phyloP scores from a whole-genome alignment of 2,888 invertebrate genomes.

The Trilocha varians region DNA sequence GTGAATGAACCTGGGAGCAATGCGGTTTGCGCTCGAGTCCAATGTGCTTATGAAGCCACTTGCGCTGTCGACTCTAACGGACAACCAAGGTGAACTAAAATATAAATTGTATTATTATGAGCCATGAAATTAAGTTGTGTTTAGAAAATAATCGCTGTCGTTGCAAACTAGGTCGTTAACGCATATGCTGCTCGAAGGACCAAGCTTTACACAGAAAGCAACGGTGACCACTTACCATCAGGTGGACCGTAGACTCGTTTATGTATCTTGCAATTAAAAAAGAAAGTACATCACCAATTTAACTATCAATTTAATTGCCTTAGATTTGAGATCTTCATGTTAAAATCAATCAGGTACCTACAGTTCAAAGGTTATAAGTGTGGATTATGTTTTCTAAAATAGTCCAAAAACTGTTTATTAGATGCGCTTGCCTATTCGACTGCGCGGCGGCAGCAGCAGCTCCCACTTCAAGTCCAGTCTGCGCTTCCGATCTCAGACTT shows the following conservation, averaged over 20 bases:
- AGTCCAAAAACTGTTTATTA: constrained; percentile 6
- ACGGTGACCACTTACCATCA: too few relatives aligned
- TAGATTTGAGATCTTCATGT: too few relatives aligned
- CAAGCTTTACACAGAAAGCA: too few relatives aligned
- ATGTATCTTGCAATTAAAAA: too few relatives aligned
- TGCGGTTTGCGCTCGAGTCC: constrained; percentile 84
- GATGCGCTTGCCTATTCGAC: constrained; percentile 84
- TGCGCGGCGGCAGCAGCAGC: constrained; percentile 75
- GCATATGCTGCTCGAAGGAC: too few relatives aligned
- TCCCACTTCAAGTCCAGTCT: constrained; percentile 77
- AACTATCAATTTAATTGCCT: too few relatives aligned
- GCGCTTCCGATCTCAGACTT: constrained; percentile 85
- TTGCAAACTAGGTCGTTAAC: too few relatives aligned
- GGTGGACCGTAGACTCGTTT: too few relatives aligned
- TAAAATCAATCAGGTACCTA: too few relatives aligned
- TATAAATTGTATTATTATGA: not conserved
- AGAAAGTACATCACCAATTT: too few relatives aligned
- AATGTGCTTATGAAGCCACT: constrained; percentile 88
- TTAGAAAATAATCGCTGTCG: not conserved
- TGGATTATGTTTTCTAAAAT: too few relatives aligned
- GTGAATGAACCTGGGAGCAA: constrained; percentile 54
- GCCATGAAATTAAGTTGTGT: not conserved
- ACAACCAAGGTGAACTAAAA: constrained; percentile 54
- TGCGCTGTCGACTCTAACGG: constrained; percentile 84
- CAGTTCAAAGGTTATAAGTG: too few relatives aligned